A percentile compares a stretch with the other conserved stretches of the same genome.
These are phyloP conservation scores for Sander lucioperca DNA, from an alignment of 2,113 vertebrate species.

Conservation along the genomic window DNA sequence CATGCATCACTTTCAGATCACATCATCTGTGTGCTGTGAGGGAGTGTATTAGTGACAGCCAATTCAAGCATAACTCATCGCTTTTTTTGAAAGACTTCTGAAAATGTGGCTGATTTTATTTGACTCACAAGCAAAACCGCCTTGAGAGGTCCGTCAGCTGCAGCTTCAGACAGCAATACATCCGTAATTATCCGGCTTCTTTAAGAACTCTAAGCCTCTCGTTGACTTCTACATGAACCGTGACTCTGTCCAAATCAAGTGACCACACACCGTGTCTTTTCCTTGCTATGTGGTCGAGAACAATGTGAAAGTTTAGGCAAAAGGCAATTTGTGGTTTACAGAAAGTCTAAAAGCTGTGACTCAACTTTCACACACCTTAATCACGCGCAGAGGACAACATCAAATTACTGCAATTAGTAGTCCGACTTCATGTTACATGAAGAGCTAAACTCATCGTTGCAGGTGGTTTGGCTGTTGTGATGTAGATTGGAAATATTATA, in stretches of 20 bases:
- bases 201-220: background rate
- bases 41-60: slow-evolving; percentile 24
- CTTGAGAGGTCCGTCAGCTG: slow-evolving; percentile 11
- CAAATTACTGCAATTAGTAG: slow-evolving; percentile 30
- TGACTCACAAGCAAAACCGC: slow-evolving; percentile 24
- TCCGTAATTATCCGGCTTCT: background rate
- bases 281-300: slow-evolving; percentile 3
- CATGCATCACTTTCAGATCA: background rate
- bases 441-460: background rate
- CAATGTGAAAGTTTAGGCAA: slow-evolving; percentile 18
- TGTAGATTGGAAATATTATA: background rate
- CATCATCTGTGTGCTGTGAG: slow-evolving; percentile 10
- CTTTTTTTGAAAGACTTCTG: background rate
- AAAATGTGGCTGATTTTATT: slow-evolving; percentile 35
- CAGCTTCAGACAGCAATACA: slow-evolving; percentile 1
- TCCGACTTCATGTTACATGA: slow-evolving; percentile 11
- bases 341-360: slow-evolving; percentile 28
- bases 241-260: background rate
- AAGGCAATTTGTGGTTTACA: slow-evolving; percentile 52
- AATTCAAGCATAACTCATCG: slow-evolving; percentile 14
- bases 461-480: background rate
- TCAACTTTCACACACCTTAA: slow-evolving; percentile 56
- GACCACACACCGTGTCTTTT: background rate
- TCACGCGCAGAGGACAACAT: background rate
- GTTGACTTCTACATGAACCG: slow-evolving; percentile 5